Evolutionary conservation across 2,797 vertebrate genomes (phyloP).

Genomic region (Halcyon badia): DNA sequence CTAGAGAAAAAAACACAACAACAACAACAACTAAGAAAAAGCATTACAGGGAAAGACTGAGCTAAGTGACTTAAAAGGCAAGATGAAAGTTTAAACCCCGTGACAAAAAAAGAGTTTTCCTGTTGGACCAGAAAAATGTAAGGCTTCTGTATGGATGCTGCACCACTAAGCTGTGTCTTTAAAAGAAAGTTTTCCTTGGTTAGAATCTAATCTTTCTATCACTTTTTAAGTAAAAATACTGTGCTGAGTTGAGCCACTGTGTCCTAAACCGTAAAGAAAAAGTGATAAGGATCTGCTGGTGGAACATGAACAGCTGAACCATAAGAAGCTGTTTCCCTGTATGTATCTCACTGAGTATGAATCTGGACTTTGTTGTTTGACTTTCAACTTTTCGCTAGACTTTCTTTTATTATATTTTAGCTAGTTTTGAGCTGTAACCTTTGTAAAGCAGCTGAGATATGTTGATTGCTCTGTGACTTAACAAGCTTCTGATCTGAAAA

Average conservation of each 20-base stretch:
- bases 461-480: background rate
- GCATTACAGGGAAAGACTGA: background rate
- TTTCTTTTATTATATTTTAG: background rate
- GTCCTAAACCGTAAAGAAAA: constrained; percentile 17
- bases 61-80: background rate
- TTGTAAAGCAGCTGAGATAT: background rate
- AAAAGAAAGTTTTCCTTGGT: background rate
- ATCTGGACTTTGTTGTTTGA: background rate
- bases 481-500: background rate
- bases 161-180: background rate
- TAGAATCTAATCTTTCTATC: constrained; percentile 20
- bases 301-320: constrained; percentile 41
- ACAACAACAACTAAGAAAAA: background rate
- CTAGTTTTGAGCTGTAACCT: background rate
- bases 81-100: background rate
- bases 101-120: background rate
- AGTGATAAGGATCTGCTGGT: constrained; percentile 5
- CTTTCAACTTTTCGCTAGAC: background rate
- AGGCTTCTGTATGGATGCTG: background rate
- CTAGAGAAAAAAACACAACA: background rate
- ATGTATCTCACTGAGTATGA: background rate
- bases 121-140: background rate
- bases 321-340: background rate
- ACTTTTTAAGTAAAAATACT: background rate
- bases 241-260: constrained; percentile 19